Evolutionary conservation across 2,797 vertebrate genomes (phyloP).

Genomic region (Amniataba percoides): DNA sequence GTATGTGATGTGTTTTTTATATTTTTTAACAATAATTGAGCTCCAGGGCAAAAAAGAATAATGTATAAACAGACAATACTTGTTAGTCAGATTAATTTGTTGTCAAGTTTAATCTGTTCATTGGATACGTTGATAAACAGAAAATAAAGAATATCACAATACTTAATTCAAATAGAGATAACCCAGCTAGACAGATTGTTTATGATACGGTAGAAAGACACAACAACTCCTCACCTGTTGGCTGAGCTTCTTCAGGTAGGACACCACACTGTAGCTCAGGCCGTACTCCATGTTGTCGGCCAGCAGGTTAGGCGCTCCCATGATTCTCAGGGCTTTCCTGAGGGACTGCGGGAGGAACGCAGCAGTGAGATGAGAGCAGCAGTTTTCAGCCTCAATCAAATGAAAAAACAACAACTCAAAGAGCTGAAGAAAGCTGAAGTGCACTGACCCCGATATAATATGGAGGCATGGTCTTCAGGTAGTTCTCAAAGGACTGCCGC

Average conservation of each 20-base stretch:
- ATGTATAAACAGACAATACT: background rate
- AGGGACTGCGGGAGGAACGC: slow-evolving; percentile 87
- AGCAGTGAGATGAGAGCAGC: slow-evolving; percentile 16
- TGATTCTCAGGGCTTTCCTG: slow-evolving; percentile 98
- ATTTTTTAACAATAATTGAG: background rate
- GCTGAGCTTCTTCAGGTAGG: slow-evolving; percentile 99
- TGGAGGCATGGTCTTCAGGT: slow-evolving; percentile 98
- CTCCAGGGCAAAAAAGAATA: background rate
- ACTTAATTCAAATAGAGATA: background rate
- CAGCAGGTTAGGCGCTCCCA: slow-evolving; percentile 98
- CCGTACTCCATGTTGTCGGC: slow-evolving; percentile 99
- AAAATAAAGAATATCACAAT: background rate
- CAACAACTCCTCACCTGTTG: slow-evolving; percentile 89
- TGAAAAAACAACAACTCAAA: background rate
- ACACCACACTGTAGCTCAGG: slow-evolving; percentile 99
- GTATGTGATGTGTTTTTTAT: background rate
- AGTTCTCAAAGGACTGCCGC: slow-evolving; percentile 98
- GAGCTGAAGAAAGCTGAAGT: background rate
- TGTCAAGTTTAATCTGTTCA: background rate
- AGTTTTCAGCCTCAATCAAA: background rate
- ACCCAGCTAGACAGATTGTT: background rate
- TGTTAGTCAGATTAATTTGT: background rate
- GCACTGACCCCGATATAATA: slow-evolving; percentile 94
- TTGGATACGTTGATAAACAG: no score
- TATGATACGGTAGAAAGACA: background rate